Evolutionary conservation across 2,113 vertebrate genomes (phyloP).

Genomic region (Cichladusa arquata): DNA sequence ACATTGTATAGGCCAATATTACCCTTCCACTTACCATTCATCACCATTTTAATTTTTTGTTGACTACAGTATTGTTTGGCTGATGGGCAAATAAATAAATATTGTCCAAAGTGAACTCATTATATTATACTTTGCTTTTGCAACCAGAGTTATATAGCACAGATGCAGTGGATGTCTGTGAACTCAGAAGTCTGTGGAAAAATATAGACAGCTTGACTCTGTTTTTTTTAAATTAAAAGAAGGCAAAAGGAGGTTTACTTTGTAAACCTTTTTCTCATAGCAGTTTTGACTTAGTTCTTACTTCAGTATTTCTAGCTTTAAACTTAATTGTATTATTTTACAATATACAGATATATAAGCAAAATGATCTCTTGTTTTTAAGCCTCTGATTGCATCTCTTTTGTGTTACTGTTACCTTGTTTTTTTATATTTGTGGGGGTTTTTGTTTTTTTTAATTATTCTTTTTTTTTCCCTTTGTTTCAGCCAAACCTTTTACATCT

Average conservation of each 20-base stretch:
- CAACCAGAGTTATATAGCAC: neutral
- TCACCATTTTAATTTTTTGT: neutral
- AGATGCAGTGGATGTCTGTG: neutral
- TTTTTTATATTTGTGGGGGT: neutral
- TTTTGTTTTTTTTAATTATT: neutral
- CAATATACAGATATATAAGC: neutral
- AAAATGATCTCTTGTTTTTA: neutral
- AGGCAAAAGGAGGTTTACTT: neutral
- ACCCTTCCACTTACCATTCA: neutral
- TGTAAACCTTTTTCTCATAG: neutral
- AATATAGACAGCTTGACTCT: neutral
- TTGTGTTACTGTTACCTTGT: neutral
- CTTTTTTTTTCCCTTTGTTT: conserved; percentile 48
- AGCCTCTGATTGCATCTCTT: neutral
- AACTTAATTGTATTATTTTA: neutral
- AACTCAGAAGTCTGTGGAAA: neutral
- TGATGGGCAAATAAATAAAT: neutral
- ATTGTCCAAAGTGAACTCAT: neutral
- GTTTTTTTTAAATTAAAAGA: neutral
- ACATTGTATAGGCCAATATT: neutral
- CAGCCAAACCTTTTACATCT: conserved; percentile 96
- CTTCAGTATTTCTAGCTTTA: neutral
- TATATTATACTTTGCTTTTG: neutral
- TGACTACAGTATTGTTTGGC: neutral
- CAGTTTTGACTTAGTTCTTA: neutral